Conservation (phyloP, 2,797 vertebrate genomes). For the Scolopax rusticola region DNA sequence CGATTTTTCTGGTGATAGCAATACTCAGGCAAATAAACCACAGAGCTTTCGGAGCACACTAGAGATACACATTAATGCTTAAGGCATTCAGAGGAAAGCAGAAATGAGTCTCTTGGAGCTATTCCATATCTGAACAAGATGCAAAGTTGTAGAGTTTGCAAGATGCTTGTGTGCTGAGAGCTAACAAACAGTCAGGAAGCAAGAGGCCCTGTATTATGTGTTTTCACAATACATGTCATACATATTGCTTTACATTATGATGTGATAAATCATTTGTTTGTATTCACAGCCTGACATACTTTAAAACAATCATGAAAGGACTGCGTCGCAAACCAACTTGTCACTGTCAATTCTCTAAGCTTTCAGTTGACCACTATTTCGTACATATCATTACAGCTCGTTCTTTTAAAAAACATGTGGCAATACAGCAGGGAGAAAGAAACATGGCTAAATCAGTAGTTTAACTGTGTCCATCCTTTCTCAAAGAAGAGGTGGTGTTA, state of each 20-base stretch:
- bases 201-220: neutral
- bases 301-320: neutral
- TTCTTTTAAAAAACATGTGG: neutral
- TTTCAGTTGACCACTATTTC: neutral
- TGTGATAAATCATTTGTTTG: neutral
- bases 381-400: neutral
- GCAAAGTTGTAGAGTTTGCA: neutral
- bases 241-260: neutral
- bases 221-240: neutral
- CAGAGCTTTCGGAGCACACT: neutral
- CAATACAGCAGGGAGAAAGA: neutral
- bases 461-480: neutral
- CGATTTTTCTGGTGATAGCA: neutral
- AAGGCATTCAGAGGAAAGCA: neutral
- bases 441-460: neutral
- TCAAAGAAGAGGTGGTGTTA: neutral
- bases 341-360: neutral
- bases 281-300: neutral
- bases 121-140: neutral
- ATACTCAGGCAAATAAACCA: neutral
- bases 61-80: neutral
- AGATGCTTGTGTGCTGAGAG: neutral
- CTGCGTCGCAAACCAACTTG: neutral
- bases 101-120: neutral
- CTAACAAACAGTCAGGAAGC: neutral